These are phyloP conservation scores for Oncorhynchus kisutch DNA, from an alignment of 2,113 vertebrate genomes.

Conservation along the genomic window DNA sequence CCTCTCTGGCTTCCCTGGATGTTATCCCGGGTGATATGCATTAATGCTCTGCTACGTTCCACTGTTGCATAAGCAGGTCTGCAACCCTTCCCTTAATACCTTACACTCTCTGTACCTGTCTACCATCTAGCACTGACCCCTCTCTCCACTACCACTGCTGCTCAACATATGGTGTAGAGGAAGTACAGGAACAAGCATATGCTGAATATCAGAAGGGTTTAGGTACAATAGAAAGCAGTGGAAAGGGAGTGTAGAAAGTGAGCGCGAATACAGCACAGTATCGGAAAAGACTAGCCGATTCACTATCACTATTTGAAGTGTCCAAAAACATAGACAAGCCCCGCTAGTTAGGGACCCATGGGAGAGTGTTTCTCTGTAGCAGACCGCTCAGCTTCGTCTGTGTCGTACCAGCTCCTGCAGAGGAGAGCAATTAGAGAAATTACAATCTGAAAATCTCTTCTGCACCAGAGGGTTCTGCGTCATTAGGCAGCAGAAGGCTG, in stretches of 20 bases:
- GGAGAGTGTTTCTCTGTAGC: too few species aligned
- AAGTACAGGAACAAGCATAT: slow-evolving; percentile 31
- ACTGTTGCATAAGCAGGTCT: slow-evolving; percentile 60
- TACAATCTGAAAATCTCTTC: slow-evolving; percentile 44
- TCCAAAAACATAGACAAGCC: too few species aligned
- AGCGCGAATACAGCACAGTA: slow-evolving; percentile 15
- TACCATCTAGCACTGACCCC: slow-evolving; percentile 26
- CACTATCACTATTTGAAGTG: neutral
- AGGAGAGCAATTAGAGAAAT: slow-evolving; percentile 24
- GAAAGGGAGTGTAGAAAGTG: slow-evolving; percentile 3
- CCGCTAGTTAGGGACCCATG: too few species aligned
- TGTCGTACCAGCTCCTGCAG: neutral
- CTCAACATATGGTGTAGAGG: slow-evolving; percentile 25
- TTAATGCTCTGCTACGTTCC: slow-evolving; percentile 58
- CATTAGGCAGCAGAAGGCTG: slow-evolving; percentile 30
- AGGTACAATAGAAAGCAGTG: neutral
- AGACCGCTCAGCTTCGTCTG: neutral
- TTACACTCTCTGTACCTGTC: neutral
- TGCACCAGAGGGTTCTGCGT: neutral
- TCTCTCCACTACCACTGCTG: slow-evolving; percentile 10
- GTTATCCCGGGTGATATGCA: slow-evolving; percentile 67
- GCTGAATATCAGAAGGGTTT: slow-evolving; percentile 32
- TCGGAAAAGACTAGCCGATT: neutral
- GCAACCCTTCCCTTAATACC: slow-evolving; percentile 13
- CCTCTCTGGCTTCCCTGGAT: slow-evolving; percentile 49